Conservation (phyloP, 2,888 invertebrate species). For the Notocelia uddmanniana region DNA sequence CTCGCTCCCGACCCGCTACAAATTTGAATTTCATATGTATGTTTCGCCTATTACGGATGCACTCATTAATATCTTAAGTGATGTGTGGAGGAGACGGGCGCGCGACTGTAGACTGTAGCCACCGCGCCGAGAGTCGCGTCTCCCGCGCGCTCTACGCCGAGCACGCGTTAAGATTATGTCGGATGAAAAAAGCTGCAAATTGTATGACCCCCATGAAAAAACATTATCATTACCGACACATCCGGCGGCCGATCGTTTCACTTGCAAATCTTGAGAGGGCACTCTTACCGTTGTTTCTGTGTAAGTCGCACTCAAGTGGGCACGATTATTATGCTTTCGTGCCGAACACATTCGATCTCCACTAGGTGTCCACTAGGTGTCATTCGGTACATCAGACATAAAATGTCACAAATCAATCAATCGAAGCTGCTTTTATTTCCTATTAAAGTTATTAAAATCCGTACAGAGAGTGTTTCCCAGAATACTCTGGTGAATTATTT, state of each 20-base stretch:
- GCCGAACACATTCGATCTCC: neutral
- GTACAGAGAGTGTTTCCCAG: neutral
- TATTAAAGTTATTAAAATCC: neutral
- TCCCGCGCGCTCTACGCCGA: constrained; percentile 55
- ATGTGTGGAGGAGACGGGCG: constrained; percentile 70
- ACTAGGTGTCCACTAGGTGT: neutral
- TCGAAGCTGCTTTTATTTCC: neutral
- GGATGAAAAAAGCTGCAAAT: constrained; percentile 83
- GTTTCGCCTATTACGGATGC: constrained; percentile 85
- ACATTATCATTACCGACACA: constrained; percentile 77
- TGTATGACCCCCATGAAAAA: constrained; percentile 82
- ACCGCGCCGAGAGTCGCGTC: constrained; percentile 53
- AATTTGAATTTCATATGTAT: constrained; percentile 86
- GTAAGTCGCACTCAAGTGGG: constrained; percentile 54
- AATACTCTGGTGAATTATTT: constrained; percentile 29
- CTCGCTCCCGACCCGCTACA: constrained; percentile 81
- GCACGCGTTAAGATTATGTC: constrained; percentile 79
- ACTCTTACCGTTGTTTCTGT: constrained; percentile 53
- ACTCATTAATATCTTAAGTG: constrained; percentile 86
- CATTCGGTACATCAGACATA: neutral
- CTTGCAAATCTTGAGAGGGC: constrained; percentile 76
- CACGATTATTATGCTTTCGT: constrained; percentile 19
- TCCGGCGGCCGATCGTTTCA: constrained; percentile 72
- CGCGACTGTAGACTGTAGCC: constrained; percentile 66
- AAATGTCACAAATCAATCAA: neutral